Conservation (phyloP, 2,113 vertebrate species). For the Micronisus gabar region DNA sequence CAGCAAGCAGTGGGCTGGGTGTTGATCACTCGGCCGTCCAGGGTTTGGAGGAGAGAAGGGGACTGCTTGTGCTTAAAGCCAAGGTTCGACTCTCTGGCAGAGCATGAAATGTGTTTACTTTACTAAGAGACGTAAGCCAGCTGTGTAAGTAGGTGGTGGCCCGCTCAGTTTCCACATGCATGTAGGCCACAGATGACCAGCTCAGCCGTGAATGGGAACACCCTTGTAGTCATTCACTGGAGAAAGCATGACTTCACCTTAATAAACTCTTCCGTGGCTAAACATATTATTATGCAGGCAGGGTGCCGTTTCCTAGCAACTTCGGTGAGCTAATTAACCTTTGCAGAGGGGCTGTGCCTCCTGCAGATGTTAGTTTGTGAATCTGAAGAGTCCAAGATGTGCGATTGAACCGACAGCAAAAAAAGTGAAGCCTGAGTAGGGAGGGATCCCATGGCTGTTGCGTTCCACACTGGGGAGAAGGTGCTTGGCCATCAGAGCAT, state of each 20-base stretch:
- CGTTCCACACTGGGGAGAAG: background rate
- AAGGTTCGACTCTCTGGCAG: background rate
- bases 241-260: background rate
- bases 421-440: background rate
- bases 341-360: background rate
- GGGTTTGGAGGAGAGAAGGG: background rate
- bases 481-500: background rate
- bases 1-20: background rate
- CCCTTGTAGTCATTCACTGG: background rate
- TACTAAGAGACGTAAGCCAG: background rate
- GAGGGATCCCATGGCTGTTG: background rate
- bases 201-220: background rate
- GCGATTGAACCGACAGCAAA: accelerated
- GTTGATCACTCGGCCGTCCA: accelerated
- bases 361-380: background rate
- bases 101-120: background rate
- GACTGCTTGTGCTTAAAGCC: background rate
- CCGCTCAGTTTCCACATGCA: background rate
- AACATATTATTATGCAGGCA: background rate
- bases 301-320: slow-evolving; percentile 36
- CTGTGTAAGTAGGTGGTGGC: background rate
- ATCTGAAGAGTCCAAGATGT: background rate
- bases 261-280: background rate
- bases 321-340: background rate
- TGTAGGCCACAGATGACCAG: background rate